Evolutionary conservation across 2,888 invertebrate genomes (phyloP).

Genomic region (Labia minor): DNA sequence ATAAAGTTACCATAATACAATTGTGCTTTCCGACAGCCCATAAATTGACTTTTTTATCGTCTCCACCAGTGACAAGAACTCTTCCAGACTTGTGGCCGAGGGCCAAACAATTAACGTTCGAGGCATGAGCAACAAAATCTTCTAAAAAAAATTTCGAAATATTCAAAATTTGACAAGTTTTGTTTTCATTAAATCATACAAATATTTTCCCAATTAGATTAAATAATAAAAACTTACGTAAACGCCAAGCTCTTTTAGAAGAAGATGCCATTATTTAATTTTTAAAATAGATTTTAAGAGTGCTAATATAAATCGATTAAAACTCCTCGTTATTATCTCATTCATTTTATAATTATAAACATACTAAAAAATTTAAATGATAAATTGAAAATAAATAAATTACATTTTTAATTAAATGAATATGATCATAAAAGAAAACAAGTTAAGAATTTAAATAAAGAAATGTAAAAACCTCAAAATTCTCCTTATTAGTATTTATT

Average conservation of each 20-base stretch:
- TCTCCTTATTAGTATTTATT: not conserved
- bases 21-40: slow-evolving; percentile 94
- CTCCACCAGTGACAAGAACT: slow-evolving; percentile 87
- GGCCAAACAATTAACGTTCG: slow-evolving; percentile 78
- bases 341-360: slow-evolving; percentile 3
- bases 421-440: too few species aligned
- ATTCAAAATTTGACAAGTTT: slow-evolving; percentile 21
- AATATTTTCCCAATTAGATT: too few species aligned
- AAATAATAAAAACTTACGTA: slow-evolving; percentile 50
- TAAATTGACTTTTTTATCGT: slow-evolving; percentile 92
- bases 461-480: slow-evolving; percentile 3
- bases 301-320: not conserved
- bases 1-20: slow-evolving; percentile 72
- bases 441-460: too few species aligned
- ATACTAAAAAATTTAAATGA: not conserved
- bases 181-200: slow-evolving; percentile 16
- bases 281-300: not conserved
- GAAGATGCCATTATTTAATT: slow-evolving; percentile 32
- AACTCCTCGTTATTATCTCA: not conserved
- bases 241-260: slow-evolving; percentile 67
- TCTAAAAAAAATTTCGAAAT: slow-evolving; percentile 49
- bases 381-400: too few species aligned
- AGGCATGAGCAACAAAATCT: slow-evolving; percentile 74
- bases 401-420: too few species aligned
- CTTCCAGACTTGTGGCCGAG: slow-evolving; percentile 84